A percentile compares a stretch with the other conserved stretches of the same genome.
phyloP scores from a whole-genome alignment of 2,888 invertebrate genomes.

The Cheilosia vernalis region DNA sequence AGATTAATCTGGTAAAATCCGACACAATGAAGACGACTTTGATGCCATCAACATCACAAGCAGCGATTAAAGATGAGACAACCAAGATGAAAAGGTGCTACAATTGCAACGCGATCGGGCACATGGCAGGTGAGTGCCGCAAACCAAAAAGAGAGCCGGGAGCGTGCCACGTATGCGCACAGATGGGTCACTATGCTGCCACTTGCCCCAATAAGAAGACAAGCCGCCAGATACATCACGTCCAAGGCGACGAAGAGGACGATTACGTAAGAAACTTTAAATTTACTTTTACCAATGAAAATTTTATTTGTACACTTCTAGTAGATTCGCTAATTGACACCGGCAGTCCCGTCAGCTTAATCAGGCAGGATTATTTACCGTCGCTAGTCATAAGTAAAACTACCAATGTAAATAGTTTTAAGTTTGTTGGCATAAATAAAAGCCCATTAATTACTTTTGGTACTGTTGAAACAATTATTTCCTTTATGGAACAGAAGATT shows the following conservation, averaged over 20 bases:
- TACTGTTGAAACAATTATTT: not conserved
- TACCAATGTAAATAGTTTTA: not conserved
- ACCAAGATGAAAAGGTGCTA: constrained; percentile 19
- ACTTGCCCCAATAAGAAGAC: constrained; percentile 40
- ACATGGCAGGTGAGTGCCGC: constrained; percentile 52
- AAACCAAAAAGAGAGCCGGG: constrained; percentile 49
- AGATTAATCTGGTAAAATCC: not conserved
- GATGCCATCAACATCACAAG: constrained; percentile 5
- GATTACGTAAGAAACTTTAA: not conserved
- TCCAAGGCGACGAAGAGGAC: not conserved
- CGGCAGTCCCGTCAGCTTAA: not conserved
- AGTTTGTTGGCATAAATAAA: constrained; percentile 1
- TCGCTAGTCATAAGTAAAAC: not conserved
- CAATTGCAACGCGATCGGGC: constrained; percentile 58
- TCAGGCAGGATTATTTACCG: not conserved
- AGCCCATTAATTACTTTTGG: not conserved
- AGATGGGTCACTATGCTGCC: constrained; percentile 52
- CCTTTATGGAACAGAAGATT: not conserved
- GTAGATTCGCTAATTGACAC: not conserved
- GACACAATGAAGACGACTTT: not conserved
- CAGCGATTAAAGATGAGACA: not conserved
- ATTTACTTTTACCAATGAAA: not conserved
- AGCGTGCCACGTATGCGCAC: constrained; percentile 49
- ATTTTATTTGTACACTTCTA: not conserved
- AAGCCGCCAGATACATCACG: too few species aligned